A percentile compares a stretch with the other conserved stretches of the same genome.
These are phyloP conservation scores for Bostrychus sinensis DNA, from an alignment of 2,113 vertebrate genomes.

Conservation along the genomic window DNA sequence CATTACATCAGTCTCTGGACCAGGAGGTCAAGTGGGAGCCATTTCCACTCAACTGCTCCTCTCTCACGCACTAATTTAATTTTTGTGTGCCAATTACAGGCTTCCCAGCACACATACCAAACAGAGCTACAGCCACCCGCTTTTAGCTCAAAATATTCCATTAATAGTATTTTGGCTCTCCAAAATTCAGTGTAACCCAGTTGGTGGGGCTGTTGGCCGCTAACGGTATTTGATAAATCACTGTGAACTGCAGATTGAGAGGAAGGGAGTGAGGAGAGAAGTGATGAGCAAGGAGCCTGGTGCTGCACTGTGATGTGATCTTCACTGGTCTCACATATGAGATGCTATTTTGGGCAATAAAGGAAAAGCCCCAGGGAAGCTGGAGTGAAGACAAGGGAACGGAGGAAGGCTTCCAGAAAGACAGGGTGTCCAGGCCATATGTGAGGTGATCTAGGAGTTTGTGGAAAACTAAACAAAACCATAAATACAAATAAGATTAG, in stretches of 20 bases:
- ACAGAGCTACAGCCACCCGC: not conserved
- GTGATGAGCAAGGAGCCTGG: conserved; percentile 30
- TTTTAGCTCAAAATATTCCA: conserved; percentile 2
- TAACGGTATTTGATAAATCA: conserved; percentile 13
- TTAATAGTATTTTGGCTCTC: not conserved
- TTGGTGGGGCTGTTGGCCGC: conserved; percentile 1
- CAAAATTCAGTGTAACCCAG: conserved; percentile 12
- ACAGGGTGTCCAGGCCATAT: conserved; percentile 14
- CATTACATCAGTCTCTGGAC: conserved; percentile 29
- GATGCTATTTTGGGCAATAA: conserved; percentile 69
- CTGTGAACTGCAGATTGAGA: conserved; percentile 16
- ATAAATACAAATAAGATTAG: conserved; percentile 12
- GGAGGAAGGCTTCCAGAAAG: conserved; percentile 20
- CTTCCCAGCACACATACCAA: conserved; percentile 11
- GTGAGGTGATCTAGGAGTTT: conserved; percentile 20
- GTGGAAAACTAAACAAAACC: conserved; percentile 28
- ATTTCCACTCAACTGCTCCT: conserved; percentile 48
- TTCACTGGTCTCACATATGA: conserved; percentile 55
- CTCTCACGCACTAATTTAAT: conserved; percentile 49
- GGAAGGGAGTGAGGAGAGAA: conserved; percentile 12
- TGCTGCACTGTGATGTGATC: conserved; percentile 50
- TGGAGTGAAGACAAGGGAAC: conserved; percentile 45
- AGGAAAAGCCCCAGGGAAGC: conserved; percentile 59
- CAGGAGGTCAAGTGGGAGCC: conserved; percentile 44
- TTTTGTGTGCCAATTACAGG: conserved; percentile 47